A percentile compares a stretch with the other conserved stretches of the same genome.
Conservation (phyloP, 2,888 invertebrate species). For the Crematogaster levior region DNA sequence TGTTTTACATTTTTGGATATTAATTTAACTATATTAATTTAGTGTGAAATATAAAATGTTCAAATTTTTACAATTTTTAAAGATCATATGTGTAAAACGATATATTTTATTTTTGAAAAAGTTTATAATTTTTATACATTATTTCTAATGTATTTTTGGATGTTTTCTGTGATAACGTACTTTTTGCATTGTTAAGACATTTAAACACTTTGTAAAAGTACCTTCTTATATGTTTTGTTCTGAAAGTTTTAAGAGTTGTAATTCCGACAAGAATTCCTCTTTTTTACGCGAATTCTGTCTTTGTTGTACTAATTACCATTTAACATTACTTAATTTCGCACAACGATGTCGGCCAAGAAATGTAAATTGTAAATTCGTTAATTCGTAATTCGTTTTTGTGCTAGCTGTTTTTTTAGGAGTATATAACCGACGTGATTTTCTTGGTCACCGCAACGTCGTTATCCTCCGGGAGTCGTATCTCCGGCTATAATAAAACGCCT, state of each 20-base stretch:
- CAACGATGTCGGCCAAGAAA: not conserved
- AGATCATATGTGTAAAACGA: not conserved
- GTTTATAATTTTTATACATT: not conserved
- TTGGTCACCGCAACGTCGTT: slow-evolving; percentile 33
- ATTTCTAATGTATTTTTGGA: not conserved
- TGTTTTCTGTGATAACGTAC: not conserved
- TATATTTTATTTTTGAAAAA: not conserved
- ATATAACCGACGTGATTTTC: slow-evolving; percentile 12
- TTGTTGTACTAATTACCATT: not conserved
- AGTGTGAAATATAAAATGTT: not conserved
- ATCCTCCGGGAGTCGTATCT: slow-evolving; percentile 14
- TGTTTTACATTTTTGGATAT: not conserved
- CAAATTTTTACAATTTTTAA: not conserved
- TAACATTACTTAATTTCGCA: not conserved
- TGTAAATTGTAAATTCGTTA: slow-evolving; percentile 1
- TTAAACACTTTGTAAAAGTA: not conserved
- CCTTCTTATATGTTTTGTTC: not conserved
- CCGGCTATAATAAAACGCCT: slow-evolving; percentile 28
- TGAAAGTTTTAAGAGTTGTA: not conserved
- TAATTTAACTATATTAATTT: not conserved
- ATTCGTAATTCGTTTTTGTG: slow-evolving; percentile 14
- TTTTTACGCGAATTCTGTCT: not conserved
- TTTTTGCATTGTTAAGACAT: not conserved
- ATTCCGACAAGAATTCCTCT: not conserved
- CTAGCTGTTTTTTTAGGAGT: not conserved